Evolutionary conservation across 2,113 vertebrate species (phyloP), one percentile per base, ranked within the genome.

Genomic region (Haemorhous mexicanus): DNA sequence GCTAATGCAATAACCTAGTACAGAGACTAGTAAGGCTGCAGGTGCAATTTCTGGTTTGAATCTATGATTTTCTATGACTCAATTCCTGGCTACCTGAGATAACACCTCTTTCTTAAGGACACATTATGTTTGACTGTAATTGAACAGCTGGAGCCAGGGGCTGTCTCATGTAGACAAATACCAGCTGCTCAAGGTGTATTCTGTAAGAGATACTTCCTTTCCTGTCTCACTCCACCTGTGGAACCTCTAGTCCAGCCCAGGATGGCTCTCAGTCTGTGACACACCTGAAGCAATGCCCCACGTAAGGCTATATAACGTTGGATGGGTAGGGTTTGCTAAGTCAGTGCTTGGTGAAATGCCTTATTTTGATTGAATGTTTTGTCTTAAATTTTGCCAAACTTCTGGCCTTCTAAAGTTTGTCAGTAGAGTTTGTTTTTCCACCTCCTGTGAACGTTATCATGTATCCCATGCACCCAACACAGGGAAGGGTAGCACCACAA

Each of bases 391-490:
- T 61, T 53, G 39, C 23, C 23, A 53, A 7, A 23, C 28, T 78
- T 78, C n/a, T 53, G 5, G 23, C 50, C 27, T 69, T 39, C 33
- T 69, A 28, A 33, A 37, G 15, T 52, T 77, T 44, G 37, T 52
- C 33, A 39, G 15, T 33, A 27, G 61, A 77, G 10, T 78, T 33
- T 53, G 17, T 2, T n/a, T 61, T 72, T 62, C 19, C 35, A 46
- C 19, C 47, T 78, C 15, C 16, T n/a, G 28, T 39, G 33, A 39
- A 39, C 5, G 7, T 27, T 39, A 28, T 39, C 23, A 7, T 13
- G 10, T 7, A 16, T 69, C 28, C 23, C 0, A 0, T 39, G 28
- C 1, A 3, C 27, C 32, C 27, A 20, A 4, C 23, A 28, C 18
- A 53, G 55, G 33, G 63, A 39, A 16, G 8, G 33, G 28, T 39